These are phyloP conservation scores for Tribolium castaneum DNA, from an alignment of 1,140 invertebrate species.

Conservation along the genomic window DNA sequence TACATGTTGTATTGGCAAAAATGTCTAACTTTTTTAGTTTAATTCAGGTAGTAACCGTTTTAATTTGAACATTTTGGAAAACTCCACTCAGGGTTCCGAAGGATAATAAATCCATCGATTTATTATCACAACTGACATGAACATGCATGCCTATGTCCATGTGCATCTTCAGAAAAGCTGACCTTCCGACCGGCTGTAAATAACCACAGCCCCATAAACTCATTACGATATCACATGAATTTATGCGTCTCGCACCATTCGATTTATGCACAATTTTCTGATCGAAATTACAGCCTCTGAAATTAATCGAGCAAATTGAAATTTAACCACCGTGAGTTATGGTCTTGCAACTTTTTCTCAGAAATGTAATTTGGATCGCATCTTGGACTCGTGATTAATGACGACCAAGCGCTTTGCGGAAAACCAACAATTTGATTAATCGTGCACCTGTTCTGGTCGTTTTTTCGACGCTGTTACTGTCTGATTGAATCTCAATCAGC, in stretches of 20 bases:
- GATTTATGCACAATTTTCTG: background rate
- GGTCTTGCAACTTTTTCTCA: background rate
- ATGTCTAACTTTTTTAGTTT: too few species aligned
- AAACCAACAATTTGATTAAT: slow-evolving; percentile 15
- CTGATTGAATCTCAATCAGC: slow-evolving; percentile 16
- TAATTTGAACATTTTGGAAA: too few species aligned
- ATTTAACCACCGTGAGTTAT: background rate
- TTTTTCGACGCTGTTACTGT: slow-evolving; percentile 13
- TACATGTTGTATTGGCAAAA: too few species aligned
- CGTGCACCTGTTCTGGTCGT: background rate
- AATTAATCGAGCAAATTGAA: background rate
- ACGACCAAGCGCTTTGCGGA: background rate
- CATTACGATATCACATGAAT: background rate
- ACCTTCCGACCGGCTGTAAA: background rate
- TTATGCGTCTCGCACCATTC: background rate
- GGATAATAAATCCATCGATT: background rate
- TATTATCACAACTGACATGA: background rate
- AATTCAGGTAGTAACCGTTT: too few species aligned
- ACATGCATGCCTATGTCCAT: background rate
- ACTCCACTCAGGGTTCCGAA: too few species aligned
- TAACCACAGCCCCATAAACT: background rate
- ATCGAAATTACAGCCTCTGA: background rate
- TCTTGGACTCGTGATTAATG: background rate
- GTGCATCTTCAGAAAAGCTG: background rate
- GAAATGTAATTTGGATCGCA: background rate